Evolutionary conservation across 2,113 vertebrate genomes (phyloP), one percentile per base, ranked within the genome.

Genomic region (Dendropsophus ebraccatus): DNA sequence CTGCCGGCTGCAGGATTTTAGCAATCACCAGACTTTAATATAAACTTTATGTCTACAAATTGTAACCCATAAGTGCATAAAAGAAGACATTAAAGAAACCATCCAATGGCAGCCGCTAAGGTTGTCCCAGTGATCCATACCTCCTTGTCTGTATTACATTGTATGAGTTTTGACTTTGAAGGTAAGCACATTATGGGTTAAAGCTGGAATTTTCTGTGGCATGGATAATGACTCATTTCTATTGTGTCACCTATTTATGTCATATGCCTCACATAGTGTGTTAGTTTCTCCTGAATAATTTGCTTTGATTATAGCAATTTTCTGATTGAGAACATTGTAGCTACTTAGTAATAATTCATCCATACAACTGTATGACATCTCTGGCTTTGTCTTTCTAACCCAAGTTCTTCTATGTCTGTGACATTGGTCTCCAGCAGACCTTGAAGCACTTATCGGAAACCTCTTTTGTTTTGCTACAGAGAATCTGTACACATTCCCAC

Each of bases 361-460:
- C 25, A 28, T 19, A 54, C 8, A 52, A 21, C n/a, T 52, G 74
- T 30, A 77, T 50, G 14, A 75, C 41, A 49, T 52, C 49, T 25
- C 21, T 25, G 21, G 2, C n/a, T 32, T 2, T 14, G 75, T 52
- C 8, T 28, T 62, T 72, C 72, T 25, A 65, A 30, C 19, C 76
- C 1, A 11, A 32, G 32, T 25, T 4, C 37, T 25, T 37, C 41
- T 9, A 25, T 28, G 50, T 45, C 52, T 47, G 19, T 73, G 70
- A 47, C n/a, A 60, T 60, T 74, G 45, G 23, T 25, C 37, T n/a
- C n/a, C 67, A 74, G 13, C 35, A 74, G 82, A 84, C 82, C 69
- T 19, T 75, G 13, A 84, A 54, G 65, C 21, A n/a, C 65, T n/a
- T 16, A 17, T 50, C 5, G 41, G 5, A 13, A 19, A n/a, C 28